Base-by-base conservation (phyloP, 2,797 vertebrate species). In the Spea hammondii region DNA sequence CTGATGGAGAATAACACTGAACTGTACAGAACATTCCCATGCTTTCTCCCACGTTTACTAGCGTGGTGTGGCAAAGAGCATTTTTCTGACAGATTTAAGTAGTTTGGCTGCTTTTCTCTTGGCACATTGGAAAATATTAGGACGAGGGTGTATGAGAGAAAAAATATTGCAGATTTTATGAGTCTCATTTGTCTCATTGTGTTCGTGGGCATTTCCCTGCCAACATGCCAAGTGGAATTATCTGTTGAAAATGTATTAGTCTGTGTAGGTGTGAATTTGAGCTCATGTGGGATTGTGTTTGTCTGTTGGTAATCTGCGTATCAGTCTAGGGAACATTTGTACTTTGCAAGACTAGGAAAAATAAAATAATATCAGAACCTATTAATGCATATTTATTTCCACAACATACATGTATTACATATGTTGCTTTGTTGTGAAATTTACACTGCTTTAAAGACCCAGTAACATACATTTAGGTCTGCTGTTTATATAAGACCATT, bases 131-230 rank as follows among this genome's bases (percentile, higher is more conserved):
- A 83, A 85, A 72, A 72, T 60, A 82, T 46, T 44, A 70, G 45
- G 10, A 45, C 71, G 75, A 74, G 76, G 65, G 71, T 76, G 66
- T 73, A 81, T 83, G 60, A 55, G 73, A 82, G 72, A 62, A 70
- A 83, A 70, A 72, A 72, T 69, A 64, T 65, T 84, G 70, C 72
- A 65, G 78, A 66, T 83, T 86, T 78, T 4, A 79, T 45, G 85
- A 84, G 80, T 82, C 81, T 77, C 83, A 82, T 84, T 82, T 44
- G 76, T 81, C 8, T 49, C 45, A 80, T 79, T 80, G 50, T 71
- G 14, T 59, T 46, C 70, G 65, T 48, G 47, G 44, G 8, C 17
- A 50, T 69, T 54, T 54, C 69, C 48, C 10, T 55, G 45, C 65
- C 50, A 44, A 57, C 45, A 44, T 67, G 71, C 44, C 46, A 8